phyloP scores from a whole-genome alignment of 92 coral and sea anemone genomes.

The Parazoanthus darwini region DNA sequence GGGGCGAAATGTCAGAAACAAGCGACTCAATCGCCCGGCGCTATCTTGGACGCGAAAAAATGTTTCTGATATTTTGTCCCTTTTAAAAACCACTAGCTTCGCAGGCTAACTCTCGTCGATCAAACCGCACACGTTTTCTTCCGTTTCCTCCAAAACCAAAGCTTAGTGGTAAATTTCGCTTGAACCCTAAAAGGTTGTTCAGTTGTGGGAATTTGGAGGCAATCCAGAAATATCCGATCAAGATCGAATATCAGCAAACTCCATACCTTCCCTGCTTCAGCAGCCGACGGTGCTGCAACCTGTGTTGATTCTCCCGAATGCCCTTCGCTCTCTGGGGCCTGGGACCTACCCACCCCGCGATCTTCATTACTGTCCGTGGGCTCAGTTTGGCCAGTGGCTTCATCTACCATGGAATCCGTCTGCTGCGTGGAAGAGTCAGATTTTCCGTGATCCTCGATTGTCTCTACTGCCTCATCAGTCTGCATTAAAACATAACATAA shows the following conservation, averaged over 20 bases:
- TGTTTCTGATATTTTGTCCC: no score
- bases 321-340: constrained; percentile 73
- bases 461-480: constrained; percentile 66
- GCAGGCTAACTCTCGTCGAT: no score
- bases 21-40: no score
- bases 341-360: constrained; percentile 77
- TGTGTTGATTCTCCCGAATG: constrained; percentile 75
- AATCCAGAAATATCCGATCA: no score
- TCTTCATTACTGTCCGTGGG: constrained; percentile 73
- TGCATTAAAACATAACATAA: background rate
- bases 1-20: no score
- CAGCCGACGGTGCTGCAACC: constrained; percentile 50
- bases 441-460: constrained; percentile 68
- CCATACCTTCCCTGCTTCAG: constrained; percentile 66
- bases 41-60: no score
- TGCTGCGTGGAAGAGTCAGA: constrained; percentile 59
- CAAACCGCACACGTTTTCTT: no score
- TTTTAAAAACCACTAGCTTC: no score
- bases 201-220: no score
- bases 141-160: no score
- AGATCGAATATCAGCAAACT: background rate
- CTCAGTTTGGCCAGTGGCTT: constrained; percentile 75
- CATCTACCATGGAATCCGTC: constrained; percentile 48
- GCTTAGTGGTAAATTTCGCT: no score
- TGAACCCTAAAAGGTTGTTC: no score